Conservation (phyloP, 2,888 invertebrate species). For the Notocelia uddmanniana region DNA sequence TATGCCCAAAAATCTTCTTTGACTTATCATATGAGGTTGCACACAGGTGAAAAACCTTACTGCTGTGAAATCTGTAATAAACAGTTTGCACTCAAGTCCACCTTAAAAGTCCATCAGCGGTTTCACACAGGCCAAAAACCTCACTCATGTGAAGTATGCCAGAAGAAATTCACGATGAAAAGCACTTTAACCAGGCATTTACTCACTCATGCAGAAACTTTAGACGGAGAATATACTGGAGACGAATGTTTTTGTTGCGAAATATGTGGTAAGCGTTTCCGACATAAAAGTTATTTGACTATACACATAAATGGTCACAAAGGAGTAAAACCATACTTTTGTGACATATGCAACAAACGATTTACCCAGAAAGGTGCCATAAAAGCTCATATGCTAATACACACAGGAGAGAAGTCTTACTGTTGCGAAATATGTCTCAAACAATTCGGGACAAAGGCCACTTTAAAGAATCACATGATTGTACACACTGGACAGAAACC, state of each 20-base stretch:
- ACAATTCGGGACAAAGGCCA: conserved; percentile 11
- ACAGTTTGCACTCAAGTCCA: conserved; percentile 14
- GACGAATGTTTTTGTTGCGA: conserved; percentile 31
- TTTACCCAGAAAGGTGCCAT: conserved; percentile 21
- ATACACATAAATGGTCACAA: conserved; percentile 18
- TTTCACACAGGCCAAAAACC: conserved; percentile 25
- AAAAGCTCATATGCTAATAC: conserved; percentile 13
- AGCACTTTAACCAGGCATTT: conserved; percentile 6
- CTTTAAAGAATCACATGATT: conserved; percentile 26
- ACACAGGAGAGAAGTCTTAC: conserved; percentile 13
- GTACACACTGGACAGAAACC: conserved; percentile 24
- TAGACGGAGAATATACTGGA: conserved; percentile 1
- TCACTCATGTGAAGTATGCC: conserved; percentile 16
- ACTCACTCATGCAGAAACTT: background rate
- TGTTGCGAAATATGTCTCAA: conserved; percentile 19
- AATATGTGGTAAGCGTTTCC: conserved; percentile 22
- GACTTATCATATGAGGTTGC: conserved; percentile 14
- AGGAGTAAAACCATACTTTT: conserved; percentile 22
- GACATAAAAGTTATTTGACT: conserved; percentile 22
- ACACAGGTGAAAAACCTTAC: conserved; percentile 20
- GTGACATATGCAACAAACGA: conserved; percentile 23
- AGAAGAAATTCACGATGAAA: conserved; percentile 13
- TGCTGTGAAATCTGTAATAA: conserved; percentile 18
- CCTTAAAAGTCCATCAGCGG: conserved; percentile 14
- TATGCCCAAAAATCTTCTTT: conserved; percentile 21